phyloP scores from a whole-genome alignment of 1,140 invertebrate species.

The Euura saliciscinereae region DNA sequence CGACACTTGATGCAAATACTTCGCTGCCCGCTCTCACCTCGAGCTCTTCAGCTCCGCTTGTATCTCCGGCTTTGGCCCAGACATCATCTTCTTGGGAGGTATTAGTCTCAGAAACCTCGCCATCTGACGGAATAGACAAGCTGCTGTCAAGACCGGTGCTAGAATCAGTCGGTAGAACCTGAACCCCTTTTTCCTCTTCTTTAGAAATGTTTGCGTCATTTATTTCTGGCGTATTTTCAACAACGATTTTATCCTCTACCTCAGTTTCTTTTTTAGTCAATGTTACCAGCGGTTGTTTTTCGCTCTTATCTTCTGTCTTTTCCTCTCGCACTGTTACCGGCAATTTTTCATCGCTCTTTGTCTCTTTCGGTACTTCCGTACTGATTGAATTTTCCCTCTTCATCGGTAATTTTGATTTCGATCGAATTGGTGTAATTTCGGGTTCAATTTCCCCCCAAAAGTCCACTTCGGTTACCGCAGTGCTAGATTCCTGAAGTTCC shows the following conservation, averaged over 20 bases:
- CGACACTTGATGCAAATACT: not conserved
- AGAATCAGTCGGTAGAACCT: not conserved
- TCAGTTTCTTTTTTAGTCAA: not conserved
- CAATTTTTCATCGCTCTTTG: too few species aligned
- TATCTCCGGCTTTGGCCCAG: not conserved
- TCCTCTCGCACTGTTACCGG: too few species aligned
- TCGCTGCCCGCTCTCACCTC: slow-evolving; percentile 4
- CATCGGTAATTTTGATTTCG: slow-evolving; percentile 8
- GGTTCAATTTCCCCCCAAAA: slow-evolving; percentile 12
- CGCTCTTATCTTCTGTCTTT: not conserved
- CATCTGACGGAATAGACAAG: not conserved
- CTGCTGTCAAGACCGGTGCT: not conserved
- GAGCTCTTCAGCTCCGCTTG: slow-evolving; percentile 4
- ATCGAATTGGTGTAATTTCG: not conserved
- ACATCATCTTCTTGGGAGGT: not conserved
- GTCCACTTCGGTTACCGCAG: not conserved
- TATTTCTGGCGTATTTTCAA: not conserved
- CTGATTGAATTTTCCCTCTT: not conserved
- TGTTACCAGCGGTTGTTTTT: not conserved
- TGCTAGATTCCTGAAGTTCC: not conserved
- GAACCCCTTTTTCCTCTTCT: not conserved
- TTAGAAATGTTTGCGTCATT: not conserved
- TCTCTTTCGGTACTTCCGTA: not conserved
- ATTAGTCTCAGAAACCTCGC: not conserved
- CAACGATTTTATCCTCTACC: not conserved